phyloP scores from a whole-genome alignment of 1,140 invertebrate species.

The Drosophila jambulina region DNA sequence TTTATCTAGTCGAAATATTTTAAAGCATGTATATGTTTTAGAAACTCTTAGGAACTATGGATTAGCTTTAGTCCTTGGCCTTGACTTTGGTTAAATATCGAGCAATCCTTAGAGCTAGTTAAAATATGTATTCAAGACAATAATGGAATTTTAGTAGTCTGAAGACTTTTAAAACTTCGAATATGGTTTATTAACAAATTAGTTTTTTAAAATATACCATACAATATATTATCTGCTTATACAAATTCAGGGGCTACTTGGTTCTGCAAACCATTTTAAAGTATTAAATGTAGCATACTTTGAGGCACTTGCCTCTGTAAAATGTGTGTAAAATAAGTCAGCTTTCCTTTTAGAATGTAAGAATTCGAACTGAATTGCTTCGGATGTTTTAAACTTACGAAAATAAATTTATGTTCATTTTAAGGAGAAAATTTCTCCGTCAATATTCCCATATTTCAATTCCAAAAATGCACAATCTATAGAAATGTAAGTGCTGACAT shows the following conservation, averaged over 20 bases:
- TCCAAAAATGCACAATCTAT: slow-evolving; percentile 3
- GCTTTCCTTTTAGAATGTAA: neutral
- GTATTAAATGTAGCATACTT: slow-evolving; percentile 19
- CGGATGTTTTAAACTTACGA: neutral
- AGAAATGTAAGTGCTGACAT: slow-evolving; percentile 64
- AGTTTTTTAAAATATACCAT: neutral
- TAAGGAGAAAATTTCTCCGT: no score
- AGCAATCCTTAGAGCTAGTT: neutral
- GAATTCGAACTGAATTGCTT: no score
- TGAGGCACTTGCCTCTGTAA: neutral
- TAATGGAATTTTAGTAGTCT: no score
- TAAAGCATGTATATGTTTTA: neutral
- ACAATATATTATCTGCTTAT: no score
- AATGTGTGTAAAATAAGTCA: slow-evolving; percentile 2
- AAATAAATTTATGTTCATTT: neutral
- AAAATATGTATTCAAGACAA: neutral
- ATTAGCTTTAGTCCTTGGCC: neutral
- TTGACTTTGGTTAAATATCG: neutral
- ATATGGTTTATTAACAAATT: neutral
- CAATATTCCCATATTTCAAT: neutral
- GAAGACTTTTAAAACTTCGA: neutral
- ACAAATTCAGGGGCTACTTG: neutral
- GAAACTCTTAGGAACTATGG: neutral
- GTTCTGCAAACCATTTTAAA: no score
- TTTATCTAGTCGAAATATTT: neutral